Conservation (phyloP, 2,797 vertebrate genomes). For the Acrossocheilus wenchowensis region DNA sequence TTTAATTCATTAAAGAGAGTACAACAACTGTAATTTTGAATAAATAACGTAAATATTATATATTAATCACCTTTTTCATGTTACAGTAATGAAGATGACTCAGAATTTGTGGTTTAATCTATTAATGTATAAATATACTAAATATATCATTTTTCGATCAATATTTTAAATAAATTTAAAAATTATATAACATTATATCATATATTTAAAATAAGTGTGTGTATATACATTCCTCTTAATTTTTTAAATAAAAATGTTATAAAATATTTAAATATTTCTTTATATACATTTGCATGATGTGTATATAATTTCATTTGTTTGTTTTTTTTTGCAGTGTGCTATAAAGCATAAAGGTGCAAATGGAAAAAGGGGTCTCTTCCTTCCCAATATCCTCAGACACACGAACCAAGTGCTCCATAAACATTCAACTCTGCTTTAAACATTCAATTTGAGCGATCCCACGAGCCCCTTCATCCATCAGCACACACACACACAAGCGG, state of each 20-base stretch:
- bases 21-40: not conserved
- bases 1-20: too few species aligned
- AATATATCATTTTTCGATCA: too few species aligned
- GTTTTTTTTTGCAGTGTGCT: not conserved
- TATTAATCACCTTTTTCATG: not conserved
- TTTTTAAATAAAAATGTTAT: too few species aligned
- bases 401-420: constrained; percentile 28
- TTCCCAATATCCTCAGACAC: not conserved
- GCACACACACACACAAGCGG: not conserved
- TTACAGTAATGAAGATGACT: not conserved
- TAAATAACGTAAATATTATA: not conserved
- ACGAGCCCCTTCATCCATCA: constrained; percentile 46
- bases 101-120: too few species aligned
- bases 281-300: too few species aligned
- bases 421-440: constrained; percentile 35
- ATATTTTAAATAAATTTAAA: too few species aligned
- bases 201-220: too few species aligned
- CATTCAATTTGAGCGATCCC: constrained; percentile 50
- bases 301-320: too few species aligned
- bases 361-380: not conserved
- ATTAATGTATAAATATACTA: too few species aligned
- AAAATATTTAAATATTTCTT: too few species aligned
- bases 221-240: too few species aligned
- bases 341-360: not conserved
- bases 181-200: too few species aligned